Evolutionary conservation across 2,888 invertebrate species (phyloP).

Genomic region (Ceramica pisi): DNA sequence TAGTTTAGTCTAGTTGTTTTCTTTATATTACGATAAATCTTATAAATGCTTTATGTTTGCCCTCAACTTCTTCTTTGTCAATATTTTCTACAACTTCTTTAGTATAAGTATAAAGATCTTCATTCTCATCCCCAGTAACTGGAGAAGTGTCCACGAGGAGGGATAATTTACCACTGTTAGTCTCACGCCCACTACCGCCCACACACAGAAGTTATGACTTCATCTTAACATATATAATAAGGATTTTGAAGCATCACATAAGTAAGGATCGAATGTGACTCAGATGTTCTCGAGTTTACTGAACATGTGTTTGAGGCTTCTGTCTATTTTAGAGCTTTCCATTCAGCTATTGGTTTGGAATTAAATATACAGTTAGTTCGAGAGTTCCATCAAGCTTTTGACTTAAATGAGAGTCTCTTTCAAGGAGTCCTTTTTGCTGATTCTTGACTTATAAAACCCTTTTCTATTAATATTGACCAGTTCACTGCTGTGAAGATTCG

Average conservation of each 20-base stretch:
- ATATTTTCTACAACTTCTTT: background rate
- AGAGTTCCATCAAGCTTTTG: conserved; percentile 6
- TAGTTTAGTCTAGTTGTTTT: background rate
- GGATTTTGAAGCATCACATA: conserved; percentile 10
- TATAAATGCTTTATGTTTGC: background rate
- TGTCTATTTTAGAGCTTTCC: conserved; percentile 12
- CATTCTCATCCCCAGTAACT: conserved; percentile 10
- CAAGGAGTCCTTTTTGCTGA: background rate
- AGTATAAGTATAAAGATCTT: background rate
- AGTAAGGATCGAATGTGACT: conserved; percentile 13
- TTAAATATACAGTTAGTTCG: conserved; percentile 25
- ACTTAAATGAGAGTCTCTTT: background rate
- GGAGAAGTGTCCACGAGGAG: conserved; percentile 7
- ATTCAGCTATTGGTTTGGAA: conserved; percentile 3
- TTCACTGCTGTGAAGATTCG: background rate
- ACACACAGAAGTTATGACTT: conserved; percentile 39
- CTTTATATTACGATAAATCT: background rate
- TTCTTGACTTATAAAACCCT: background rate
- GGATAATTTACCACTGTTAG: conserved; percentile 48
- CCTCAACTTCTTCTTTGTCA: background rate
- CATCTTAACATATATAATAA: conserved; percentile 17
- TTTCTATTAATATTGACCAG: background rate
- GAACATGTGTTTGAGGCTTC: background rate
- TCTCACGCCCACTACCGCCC: conserved; percentile 32
- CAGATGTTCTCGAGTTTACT: background rate